phyloP scores from a whole-genome alignment of 2,113 vertebrate genomes.

The Heliornis fulica region DNA sequence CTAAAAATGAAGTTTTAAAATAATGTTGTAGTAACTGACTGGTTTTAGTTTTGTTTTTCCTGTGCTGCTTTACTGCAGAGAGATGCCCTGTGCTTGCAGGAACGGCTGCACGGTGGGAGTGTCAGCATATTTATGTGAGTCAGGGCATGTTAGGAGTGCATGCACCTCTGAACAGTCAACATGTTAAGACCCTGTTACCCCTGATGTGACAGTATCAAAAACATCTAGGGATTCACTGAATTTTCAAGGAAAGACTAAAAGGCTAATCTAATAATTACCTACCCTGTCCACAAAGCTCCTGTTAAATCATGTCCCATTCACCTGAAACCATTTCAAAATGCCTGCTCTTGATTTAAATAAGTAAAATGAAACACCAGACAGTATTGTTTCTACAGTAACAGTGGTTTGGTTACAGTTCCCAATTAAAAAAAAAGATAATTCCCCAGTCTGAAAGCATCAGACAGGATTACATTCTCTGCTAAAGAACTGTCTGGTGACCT shows the following conservation, averaged over 20 bases:
- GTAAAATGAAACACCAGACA: background rate
- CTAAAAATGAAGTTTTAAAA: background rate
- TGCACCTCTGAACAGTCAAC: background rate
- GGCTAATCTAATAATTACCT: background rate
- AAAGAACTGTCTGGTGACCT: slow-evolving; percentile 66
- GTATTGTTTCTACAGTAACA: background rate
- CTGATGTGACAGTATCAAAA: background rate
- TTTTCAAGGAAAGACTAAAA: background rate
- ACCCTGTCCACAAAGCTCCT: background rate
- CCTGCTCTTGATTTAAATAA: background rate
- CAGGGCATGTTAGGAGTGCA: background rate
- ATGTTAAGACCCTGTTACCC: background rate
- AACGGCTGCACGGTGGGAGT: background rate
- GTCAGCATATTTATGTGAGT: background rate
- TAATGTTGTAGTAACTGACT: background rate
- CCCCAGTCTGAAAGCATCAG: slow-evolving; percentile 44
- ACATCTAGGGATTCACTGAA: background rate
- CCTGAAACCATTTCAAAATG: background rate
- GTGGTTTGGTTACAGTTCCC: background rate
- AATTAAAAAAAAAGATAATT: slow-evolving; percentile 45
- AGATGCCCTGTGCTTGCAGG: background rate
- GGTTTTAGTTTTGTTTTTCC: background rate
- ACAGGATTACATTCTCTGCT: slow-evolving; percentile 47
- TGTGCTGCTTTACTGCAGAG: background rate
- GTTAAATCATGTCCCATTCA: background rate